phyloP scores from a whole-genome alignment of 2,797 vertebrate genomes.

The Gorsachius magnificus region DNA sequence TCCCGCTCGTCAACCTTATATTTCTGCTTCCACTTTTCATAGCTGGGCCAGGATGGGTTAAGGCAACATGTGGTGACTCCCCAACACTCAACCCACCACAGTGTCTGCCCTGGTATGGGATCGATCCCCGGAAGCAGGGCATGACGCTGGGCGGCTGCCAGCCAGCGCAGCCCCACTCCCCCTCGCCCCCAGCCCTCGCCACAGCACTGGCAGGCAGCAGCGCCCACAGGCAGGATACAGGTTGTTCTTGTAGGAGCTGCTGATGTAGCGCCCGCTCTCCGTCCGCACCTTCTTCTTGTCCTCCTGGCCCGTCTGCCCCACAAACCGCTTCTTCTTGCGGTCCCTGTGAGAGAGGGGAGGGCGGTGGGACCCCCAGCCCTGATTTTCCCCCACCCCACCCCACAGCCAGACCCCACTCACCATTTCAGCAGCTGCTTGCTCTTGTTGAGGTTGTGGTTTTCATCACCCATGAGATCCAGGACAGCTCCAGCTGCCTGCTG shows the following conservation, averaged over 20 bases:
- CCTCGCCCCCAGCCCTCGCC: rapidly evolving
- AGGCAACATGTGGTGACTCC: not conserved
- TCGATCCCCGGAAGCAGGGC: not conserved
- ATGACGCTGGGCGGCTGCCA: rapidly evolving
- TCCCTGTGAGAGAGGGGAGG: conserved; percentile 78
- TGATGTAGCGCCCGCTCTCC: conserved; percentile 86
- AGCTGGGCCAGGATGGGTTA: conserved; percentile 71
- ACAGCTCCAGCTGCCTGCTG: conserved; percentile 88
- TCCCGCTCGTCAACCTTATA: conserved; percentile 88
- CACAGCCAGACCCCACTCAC: conserved; percentile 64
- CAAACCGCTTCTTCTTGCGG: conserved; percentile 93
- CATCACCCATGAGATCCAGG: conserved; percentile 94
- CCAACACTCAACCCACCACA: rapidly evolving
- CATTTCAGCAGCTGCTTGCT: conserved; percentile 88
- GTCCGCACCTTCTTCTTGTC: conserved; percentile 87
- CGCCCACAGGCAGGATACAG: conserved; percentile 79
- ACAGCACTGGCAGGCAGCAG: not conserved
- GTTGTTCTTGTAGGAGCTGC: conserved; percentile 86
- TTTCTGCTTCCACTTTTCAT: conserved; percentile 97
- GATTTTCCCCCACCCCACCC: not conserved
- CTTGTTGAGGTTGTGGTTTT: conserved; percentile 81
- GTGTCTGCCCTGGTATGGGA: not conserved
- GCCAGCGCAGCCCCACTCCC: rapidly evolving
- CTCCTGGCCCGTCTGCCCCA: conserved; percentile 85
- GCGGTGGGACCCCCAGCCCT: not conserved